phyloP scores from a whole-genome alignment of 2,888 invertebrate genomes.

The Tanytarsus gracilentus region DNA sequence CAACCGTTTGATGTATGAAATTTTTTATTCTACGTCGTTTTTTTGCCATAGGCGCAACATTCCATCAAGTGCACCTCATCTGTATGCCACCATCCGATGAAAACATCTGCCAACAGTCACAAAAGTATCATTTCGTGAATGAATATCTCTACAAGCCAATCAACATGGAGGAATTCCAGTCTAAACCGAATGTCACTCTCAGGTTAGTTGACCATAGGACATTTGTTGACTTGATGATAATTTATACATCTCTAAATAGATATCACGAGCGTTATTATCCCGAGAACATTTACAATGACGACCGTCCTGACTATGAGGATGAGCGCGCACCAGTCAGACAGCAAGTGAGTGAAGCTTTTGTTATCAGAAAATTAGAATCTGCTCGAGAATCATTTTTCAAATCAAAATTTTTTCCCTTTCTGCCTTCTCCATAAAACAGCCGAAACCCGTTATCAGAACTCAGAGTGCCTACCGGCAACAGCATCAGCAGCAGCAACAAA shows the following conservation, averaged over 20 bases:
- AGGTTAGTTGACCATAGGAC: too few relatives aligned
- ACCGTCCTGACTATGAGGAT: constrained; percentile 40
- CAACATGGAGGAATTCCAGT: constrained; percentile 72
- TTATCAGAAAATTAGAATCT: constrained; percentile 27
- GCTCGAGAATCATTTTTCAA: constrained; percentile 10
- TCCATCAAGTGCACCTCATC: constrained; percentile 73
- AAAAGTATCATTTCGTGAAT: constrained; percentile 85
- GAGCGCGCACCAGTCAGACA: constrained; percentile 38
- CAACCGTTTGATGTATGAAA: neutral
- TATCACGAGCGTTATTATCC: constrained; percentile 81
- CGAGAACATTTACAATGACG: constrained; percentile 63
- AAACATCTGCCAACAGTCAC: constrained; percentile 80
- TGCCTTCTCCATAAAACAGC: neutral
- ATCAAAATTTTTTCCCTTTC: neutral
- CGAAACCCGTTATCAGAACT: constrained; percentile 25
- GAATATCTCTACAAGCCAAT: constrained; percentile 84
- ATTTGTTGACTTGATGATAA: too few relatives aligned
- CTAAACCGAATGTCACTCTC: constrained; percentile 67
- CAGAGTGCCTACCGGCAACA: constrained; percentile 40
- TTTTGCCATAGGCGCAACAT: constrained; percentile 34
- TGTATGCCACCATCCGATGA: constrained; percentile 88
- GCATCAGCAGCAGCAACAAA: constrained; percentile 48
- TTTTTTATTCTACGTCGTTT: neutral
- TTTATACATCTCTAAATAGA: constrained; percentile 39
- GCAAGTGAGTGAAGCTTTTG: constrained; percentile 35